Base-by-base conservation (phyloP, 2,797 vertebrate genomes). In the Acestrorhynchus altus region DNA sequence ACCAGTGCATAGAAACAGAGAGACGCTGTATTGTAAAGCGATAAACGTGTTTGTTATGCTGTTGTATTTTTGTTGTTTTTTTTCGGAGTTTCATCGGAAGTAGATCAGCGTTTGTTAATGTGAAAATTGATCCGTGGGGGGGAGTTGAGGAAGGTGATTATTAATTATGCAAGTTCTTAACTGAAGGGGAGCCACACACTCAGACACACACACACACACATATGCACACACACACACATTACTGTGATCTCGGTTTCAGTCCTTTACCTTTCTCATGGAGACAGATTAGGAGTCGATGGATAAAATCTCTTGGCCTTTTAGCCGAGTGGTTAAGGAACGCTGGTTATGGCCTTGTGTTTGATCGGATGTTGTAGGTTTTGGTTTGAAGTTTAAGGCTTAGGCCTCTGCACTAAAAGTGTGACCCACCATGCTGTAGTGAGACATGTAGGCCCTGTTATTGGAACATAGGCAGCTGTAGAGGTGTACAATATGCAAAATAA, bases 161-260 rank as follows among this genome's bases (percentile, higher is more conserved):
- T 69, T 69, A 69, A 69, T 69, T 69, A 69, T 69, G 65, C 28
- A 69, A 52, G 67, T 69, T 69, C 67, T 54, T 69, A 69, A 52
- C 49, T 69, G 47, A 54, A 54, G 67, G 67, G 28, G 31, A 69
- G 15, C 64, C 24, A n/a, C 51, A 54, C 51, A 51, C 49, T n/a
- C 49, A 51, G 18, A 66, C 71, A 47, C 51, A 61, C 70, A 72
- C 24, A 61, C 22, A 28, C 31, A 56, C 52, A n/a, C n/a, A n/a
- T n/a, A n/a, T n/a, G n/a, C n/a, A n/a, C 13, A 18, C 13, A 60
- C 57, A 61, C 42, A 28, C 57, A 44, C 46, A 46, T 49, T 8
- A 12, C 26, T 51, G 44, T 4, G 56, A 51, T 63, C 72, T 61
- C 31, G 10, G 18, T 74, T 63, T 63, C 42, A 35, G 18, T 15